Conservation (phyloP, 2,113 vertebrate species). For the Phaethornis superciliosus region DNA sequence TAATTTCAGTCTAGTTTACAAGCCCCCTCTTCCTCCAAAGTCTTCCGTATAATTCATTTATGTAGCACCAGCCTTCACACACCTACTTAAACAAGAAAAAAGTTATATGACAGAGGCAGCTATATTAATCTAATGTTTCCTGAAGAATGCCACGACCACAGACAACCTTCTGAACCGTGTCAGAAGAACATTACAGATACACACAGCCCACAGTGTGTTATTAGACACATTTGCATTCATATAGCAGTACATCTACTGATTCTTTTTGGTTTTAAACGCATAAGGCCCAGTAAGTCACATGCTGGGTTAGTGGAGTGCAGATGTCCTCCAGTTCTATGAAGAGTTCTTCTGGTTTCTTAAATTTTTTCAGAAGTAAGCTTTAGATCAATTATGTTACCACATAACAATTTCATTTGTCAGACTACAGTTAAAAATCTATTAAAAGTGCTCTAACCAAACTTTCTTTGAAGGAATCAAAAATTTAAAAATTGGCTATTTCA, state of each 20-base stretch:
- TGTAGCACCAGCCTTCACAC: slow-evolving; percentile 43
- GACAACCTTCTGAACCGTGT: slow-evolving; percentile 40
- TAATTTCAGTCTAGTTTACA: slow-evolving; percentile 69
- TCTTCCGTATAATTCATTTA: slow-evolving; percentile 62
- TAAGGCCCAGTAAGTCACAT: background rate
- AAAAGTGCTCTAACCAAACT: background rate
- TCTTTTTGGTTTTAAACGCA: background rate
- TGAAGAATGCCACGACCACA: slow-evolving; percentile 54
- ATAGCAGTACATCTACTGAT: background rate
- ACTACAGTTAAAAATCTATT: background rate
- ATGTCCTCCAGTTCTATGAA: background rate
- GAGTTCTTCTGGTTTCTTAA: slow-evolving; percentile 5
- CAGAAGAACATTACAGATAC: slow-evolving; percentile 36
- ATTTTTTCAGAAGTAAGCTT: background rate
- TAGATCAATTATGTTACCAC: background rate
- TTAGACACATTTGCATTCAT: background rate
- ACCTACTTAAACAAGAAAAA: slow-evolving; percentile 48
- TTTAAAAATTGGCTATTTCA: background rate
- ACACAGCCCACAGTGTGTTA: background rate
- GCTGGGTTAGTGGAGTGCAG: background rate
- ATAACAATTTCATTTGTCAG: background rate
- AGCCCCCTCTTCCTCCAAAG: slow-evolving; percentile 55
- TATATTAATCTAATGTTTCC: slow-evolving; percentile 58
- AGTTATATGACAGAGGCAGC: slow-evolving; percentile 14
- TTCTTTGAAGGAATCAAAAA: background rate